A percentile compares a stretch with the other conserved stretches of the same genome.
Evolutionary conservation across 2,113 vertebrate genomes (phyloP).

Genomic region (Perca schrenkii): DNA sequence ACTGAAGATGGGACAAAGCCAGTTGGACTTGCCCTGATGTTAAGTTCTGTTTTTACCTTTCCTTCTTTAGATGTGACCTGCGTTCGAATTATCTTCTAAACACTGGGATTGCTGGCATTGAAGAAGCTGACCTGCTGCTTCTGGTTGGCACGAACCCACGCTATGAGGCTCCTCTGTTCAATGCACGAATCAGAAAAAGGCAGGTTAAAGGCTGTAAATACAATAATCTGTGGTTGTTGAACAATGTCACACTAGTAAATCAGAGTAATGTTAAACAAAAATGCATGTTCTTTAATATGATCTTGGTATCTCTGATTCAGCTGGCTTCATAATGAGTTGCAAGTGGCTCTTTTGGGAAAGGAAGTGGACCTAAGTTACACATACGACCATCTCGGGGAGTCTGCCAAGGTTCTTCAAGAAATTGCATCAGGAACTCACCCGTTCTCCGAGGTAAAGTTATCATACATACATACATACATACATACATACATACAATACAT

Average conservation of each 20-base stretch:
- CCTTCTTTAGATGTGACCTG: constrained; percentile 86
- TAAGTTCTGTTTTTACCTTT: neutral
- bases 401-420: constrained; percentile 87
- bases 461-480: too few relatives aligned
- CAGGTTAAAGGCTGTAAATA: constrained; percentile 64
- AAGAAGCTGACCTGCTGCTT: constrained; percentile 91
- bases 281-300: neutral
- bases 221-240: neutral
- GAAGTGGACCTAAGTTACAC: constrained; percentile 90
- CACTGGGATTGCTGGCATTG: constrained; percentile 90
- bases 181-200: constrained; percentile 92
- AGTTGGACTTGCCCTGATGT: neutral
- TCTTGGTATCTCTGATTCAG: constrained; percentile 69
- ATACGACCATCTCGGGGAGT: constrained; percentile 91
- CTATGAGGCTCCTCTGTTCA: constrained; percentile 92
- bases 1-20: neutral
- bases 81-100: constrained; percentile 93
- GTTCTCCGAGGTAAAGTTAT: constrained; percentile 85
- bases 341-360: constrained; percentile 89
- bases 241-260: neutral
- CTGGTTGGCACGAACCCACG: constrained; percentile 92
- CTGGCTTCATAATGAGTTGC: constrained; percentile 94
- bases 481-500: neutral
- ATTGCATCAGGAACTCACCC: constrained; percentile 88
- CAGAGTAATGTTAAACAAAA: neutral